Conservation (phyloP, 2,113 vertebrate genomes). For the Corydoras maculifer region DNA sequence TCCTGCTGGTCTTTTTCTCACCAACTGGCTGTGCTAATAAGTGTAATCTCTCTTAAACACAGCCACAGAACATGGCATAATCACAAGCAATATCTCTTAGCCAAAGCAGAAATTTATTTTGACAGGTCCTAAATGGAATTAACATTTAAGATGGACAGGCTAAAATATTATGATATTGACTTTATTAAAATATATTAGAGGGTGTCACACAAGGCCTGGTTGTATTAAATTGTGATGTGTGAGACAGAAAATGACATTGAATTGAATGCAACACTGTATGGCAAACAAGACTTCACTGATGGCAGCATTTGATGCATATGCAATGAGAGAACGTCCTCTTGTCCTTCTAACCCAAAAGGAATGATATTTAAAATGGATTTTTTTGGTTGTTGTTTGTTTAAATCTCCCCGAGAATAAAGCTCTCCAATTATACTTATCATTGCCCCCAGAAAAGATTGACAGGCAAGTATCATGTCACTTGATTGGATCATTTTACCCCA, state of each 20-base stretch:
- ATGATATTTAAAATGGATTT: not conserved
- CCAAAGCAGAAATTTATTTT: slow-evolving; percentile 32
- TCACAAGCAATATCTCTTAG: slow-evolving; percentile 2
- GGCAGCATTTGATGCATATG: not conserved
- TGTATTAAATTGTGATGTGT: slow-evolving; percentile 33
- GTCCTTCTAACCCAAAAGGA: not conserved
- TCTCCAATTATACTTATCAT: no score
- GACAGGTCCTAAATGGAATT: slow-evolving; percentile 46
- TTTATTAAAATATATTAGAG: slow-evolving; percentile 49
- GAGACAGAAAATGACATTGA: slow-evolving; percentile 1
- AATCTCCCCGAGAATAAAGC: no score
- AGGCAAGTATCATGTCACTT: no score
- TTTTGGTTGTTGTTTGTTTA: no score
- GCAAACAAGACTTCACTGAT: slow-evolving; percentile 23
- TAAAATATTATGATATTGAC: slow-evolving; percentile 46
- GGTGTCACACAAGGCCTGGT: slow-evolving; percentile 31
- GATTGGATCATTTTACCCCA: no score
- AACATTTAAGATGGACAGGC: slow-evolving; percentile 20
- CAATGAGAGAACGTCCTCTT: not conserved
- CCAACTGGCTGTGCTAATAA: no score
- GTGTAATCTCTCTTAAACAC: not conserved
- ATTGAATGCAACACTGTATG: slow-evolving; percentile 8
- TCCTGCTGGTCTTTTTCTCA: no score
- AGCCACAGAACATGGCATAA: not conserved
- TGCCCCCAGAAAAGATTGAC: no score